Percentiles rank a stretch among this genome's conserved stretches.
These are phyloP conservation scores for Papilio protenor DNA, from an alignment of 2,888 invertebrate genomes.

Conservation along the genomic window DNA sequence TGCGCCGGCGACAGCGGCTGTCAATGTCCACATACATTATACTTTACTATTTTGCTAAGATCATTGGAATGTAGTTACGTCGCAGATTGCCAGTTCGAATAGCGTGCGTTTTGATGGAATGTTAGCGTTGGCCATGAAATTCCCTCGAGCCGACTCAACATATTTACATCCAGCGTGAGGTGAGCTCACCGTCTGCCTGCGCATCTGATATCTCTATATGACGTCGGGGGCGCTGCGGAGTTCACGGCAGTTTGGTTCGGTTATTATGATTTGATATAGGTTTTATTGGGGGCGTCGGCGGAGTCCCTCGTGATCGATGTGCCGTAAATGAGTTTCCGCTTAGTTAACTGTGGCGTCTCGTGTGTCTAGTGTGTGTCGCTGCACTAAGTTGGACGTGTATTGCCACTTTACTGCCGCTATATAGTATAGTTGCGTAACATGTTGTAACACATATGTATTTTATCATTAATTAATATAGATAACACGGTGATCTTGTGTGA, in stretches of 20 bases:
- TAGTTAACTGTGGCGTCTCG: constrained; percentile 23
- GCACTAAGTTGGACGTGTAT: background rate
- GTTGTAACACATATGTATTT: background rate
- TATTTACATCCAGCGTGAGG: constrained; percentile 24
- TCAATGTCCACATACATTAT: background rate
- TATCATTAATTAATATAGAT: too few species aligned
- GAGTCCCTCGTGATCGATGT: constrained; percentile 52
- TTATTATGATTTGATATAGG: constrained; percentile 71
- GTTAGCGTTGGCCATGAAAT: constrained; percentile 25
- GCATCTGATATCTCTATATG: background rate
- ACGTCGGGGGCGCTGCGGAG: background rate
- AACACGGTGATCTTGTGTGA: too few species aligned
- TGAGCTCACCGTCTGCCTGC: background rate
- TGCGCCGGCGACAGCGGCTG: background rate
- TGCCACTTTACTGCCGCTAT: background rate
- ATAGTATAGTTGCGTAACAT: background rate
- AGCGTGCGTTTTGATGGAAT: constrained; percentile 10
- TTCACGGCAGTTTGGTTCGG: constrained; percentile 11
- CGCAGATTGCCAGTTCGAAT: background rate
- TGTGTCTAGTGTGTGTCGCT: constrained; percentile 3
- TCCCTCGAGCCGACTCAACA: constrained; percentile 38
- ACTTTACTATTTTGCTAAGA: background rate
- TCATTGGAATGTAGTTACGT: background rate
- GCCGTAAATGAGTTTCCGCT: constrained; percentile 52
- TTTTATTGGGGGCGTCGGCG: constrained; percentile 64